Conservation (phyloP, 2,888 invertebrate genomes). For the Operophtera brumata region DNA sequence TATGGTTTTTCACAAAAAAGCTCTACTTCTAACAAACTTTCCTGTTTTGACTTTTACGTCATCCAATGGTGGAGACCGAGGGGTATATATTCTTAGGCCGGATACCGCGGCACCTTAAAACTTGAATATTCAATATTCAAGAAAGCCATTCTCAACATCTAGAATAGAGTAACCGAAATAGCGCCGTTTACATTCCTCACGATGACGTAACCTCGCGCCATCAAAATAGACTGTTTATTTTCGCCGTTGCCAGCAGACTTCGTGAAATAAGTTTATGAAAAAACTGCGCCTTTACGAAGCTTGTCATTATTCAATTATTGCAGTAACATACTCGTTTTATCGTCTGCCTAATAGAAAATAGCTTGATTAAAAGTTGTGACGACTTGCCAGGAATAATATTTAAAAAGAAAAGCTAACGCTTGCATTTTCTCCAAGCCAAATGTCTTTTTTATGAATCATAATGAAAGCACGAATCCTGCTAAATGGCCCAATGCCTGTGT, state of each 20-base stretch:
- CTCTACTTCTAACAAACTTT: no score
- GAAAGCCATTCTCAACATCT: slow-evolving; percentile 46
- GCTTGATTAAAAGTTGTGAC: not conserved
- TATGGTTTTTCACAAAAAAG: no score
- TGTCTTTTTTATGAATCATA: no score
- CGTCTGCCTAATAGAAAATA: not conserved
- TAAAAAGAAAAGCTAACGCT: no score
- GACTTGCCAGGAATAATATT: not conserved
- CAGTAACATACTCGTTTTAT: not conserved
- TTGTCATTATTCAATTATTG: slow-evolving; percentile 9
- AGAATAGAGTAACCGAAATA: slow-evolving; percentile 58
- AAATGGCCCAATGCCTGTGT: no score
- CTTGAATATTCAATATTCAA: slow-evolving; percentile 29
- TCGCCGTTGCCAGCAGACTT: slow-evolving; percentile 67
- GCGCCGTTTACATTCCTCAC: slow-evolving; percentile 59
- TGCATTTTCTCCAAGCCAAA: no score
- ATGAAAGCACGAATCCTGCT: no score
- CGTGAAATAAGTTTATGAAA: slow-evolving; percentile 55
- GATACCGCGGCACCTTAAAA: not conserved
- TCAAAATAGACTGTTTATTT: slow-evolving; percentile 71
- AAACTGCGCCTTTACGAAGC: slow-evolving; percentile 24
- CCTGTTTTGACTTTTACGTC: no score
- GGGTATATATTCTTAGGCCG: no score
- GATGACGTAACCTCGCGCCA: slow-evolving; percentile 57
- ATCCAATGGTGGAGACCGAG: no score